These are phyloP conservation scores for Cylloceria caligata DNA, from an alignment of 2,888 invertebrate species.

Conservation along the genomic window DNA sequence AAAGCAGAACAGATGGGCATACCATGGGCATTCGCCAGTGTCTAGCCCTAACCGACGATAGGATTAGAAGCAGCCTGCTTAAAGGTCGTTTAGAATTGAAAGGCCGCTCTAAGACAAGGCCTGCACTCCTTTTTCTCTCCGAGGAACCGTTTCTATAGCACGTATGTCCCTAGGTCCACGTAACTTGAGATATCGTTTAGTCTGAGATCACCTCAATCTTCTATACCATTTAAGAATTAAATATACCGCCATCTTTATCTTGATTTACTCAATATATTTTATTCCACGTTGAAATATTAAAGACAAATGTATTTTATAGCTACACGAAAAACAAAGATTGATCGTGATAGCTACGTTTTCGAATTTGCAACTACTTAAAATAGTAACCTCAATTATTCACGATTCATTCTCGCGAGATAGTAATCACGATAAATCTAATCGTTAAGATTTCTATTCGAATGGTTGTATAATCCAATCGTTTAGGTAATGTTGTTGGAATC, in stretches of 20 bases:
- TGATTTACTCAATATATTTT: background rate
- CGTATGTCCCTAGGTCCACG: conserved; percentile 33
- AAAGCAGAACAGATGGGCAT: conserved; percentile 61
- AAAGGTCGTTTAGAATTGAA: conserved; percentile 60
- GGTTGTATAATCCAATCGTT: too few relatives aligned
- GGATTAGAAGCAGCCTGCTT: conserved; percentile 53
- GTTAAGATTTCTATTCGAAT: too few relatives aligned
- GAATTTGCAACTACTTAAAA: too few relatives aligned
- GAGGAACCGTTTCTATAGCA: conserved; percentile 47
- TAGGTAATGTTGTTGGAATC: too few relatives aligned
- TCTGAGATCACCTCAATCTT: conserved; percentile 29
- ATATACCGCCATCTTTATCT: conserved; percentile 9
- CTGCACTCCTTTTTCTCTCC: conserved; percentile 47
- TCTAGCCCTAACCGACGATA: conserved; percentile 48
- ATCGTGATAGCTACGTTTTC: too few relatives aligned
- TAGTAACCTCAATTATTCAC: too few relatives aligned
- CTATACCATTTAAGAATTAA: conserved; percentile 29
- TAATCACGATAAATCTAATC: too few relatives aligned
- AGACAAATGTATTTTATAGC: too few relatives aligned
- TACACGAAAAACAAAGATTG: too few relatives aligned
- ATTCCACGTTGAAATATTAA: background rate
- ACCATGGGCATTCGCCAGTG: conserved; percentile 28
- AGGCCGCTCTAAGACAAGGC: conserved; percentile 58
- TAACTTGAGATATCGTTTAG: conserved; percentile 57
- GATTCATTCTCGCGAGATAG: too few relatives aligned